Percentiles rank a stretch among this genome's conserved stretches.
phyloP scores from a whole-genome alignment of 2,888 invertebrate genomes.

The Lottia gigantea region DNA sequence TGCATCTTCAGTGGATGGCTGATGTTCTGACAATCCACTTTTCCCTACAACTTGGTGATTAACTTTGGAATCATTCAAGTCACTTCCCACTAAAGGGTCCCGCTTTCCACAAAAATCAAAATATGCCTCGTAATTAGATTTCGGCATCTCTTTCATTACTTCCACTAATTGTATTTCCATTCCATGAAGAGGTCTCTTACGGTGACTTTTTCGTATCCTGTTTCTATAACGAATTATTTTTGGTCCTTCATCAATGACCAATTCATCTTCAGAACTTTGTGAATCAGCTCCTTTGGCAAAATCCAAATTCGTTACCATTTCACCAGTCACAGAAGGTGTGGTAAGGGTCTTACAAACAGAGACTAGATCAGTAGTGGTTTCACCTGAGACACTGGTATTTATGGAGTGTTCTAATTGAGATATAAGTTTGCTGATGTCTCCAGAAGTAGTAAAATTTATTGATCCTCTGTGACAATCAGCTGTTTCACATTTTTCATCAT shows the following conservation, averaged over 20 bases:
- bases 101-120: constrained; percentile 1
- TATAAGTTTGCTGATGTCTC: not conserved
- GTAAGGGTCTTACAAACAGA: not conserved
- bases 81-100: too few relatives aligned
- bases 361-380: not conserved
- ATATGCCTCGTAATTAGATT: constrained; percentile 1
- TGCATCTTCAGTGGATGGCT: too few relatives aligned
- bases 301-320: not conserved
- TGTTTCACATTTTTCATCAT: too few relatives aligned
- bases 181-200: not conserved
- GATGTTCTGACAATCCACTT: too few relatives aligned
- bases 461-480: too few relatives aligned
- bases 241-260: not conserved
- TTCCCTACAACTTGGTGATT: too few relatives aligned
- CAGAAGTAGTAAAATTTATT: not conserved
- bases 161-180: not conserved
- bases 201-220: not conserved
- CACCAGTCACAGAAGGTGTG: not conserved
- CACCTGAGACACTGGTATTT: not conserved
- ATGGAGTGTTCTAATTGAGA: constrained; percentile 1
- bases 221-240: not conserved
- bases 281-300: not conserved
- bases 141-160: not conserved
- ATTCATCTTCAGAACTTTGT: not conserved
- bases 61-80: too few relatives aligned